Conservation (phyloP, 2,888 invertebrate genomes). For the Chrysolina americana region DNA sequence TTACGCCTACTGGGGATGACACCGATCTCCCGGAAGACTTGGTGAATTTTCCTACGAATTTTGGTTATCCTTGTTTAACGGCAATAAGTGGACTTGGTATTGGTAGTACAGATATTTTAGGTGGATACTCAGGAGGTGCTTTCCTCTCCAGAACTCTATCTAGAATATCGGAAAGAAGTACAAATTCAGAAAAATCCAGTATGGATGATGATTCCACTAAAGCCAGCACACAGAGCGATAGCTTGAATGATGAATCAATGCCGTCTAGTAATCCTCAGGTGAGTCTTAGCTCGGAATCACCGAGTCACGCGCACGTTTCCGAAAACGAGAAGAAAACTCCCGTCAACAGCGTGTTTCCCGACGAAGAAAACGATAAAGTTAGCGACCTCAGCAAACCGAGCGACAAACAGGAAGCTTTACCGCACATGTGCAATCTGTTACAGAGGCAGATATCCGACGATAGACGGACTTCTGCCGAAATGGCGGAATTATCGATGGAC, state of each 20-base stretch:
- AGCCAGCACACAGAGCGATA: slow-evolving; percentile 87
- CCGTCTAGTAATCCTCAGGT: slow-evolving; percentile 89
- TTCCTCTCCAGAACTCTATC: slow-evolving; percentile 86
- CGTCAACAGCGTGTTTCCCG: slow-evolving; percentile 54
- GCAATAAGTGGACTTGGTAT: slow-evolving; percentile 73
- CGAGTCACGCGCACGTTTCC: slow-evolving; percentile 80
- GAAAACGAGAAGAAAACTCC: slow-evolving; percentile 66
- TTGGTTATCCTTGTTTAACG: slow-evolving; percentile 79
- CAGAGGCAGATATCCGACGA: slow-evolving; percentile 82
- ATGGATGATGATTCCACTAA: slow-evolving; percentile 90
- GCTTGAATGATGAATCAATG: slow-evolving; percentile 87
- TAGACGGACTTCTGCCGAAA: slow-evolving; percentile 86
- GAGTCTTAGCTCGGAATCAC: slow-evolving; percentile 88
- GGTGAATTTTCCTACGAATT: slow-evolving; percentile 82
- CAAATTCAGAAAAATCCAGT: slow-evolving; percentile 90
- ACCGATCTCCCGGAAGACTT: slow-evolving; percentile 83
- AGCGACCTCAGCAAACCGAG: slow-evolving; percentile 56
- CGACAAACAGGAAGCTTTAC: slow-evolving; percentile 60
- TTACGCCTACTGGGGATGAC: slow-evolving; percentile 75
- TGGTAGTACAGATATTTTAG: slow-evolving; percentile 77
- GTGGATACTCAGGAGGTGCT: slow-evolving; percentile 72
- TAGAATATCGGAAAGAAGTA: slow-evolving; percentile 89
- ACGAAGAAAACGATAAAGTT: slow-evolving; percentile 49
- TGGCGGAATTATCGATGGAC: slow-evolving; percentile 88
- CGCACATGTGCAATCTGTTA: slow-evolving; percentile 64